These are phyloP conservation scores for Ciconia maguari DNA, from an alignment of 2,113 vertebrate genomes.

Conservation along the genomic window DNA sequence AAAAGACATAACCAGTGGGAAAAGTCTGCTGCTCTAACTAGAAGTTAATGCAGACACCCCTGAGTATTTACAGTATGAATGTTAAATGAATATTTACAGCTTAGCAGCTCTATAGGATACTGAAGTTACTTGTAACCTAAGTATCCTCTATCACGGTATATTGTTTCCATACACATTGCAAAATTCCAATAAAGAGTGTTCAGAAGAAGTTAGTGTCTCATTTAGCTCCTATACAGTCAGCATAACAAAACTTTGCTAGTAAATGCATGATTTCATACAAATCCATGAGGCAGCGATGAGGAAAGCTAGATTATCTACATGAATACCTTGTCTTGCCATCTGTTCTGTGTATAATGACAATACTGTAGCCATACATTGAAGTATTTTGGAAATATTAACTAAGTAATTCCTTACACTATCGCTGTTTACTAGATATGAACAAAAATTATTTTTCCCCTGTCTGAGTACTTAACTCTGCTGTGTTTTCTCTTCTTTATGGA, in stretches of 20 bases:
- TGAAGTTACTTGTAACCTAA: neutral
- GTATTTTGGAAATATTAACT: neutral
- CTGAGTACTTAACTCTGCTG: neutral
- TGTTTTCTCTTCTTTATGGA: neutral
- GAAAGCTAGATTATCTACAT: neutral
- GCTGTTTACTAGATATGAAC: neutral
- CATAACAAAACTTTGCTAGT: neutral
- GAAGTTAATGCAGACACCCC: neutral
- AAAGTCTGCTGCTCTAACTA: neutral
- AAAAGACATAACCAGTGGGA: neutral
- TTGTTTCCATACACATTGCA: neutral
- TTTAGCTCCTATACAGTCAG: neutral
- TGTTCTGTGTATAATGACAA: neutral
- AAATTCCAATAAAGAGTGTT: neutral
- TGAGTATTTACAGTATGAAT: neutral
- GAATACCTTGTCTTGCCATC: neutral
- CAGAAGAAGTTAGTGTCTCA: neutral
- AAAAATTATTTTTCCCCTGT: neutral
- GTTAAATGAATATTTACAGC: neutral
- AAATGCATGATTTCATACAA: neutral
- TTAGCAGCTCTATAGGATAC: neutral
- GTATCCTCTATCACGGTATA: neutral
- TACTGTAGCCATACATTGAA: fast-evolving
- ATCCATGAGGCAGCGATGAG: neutral
- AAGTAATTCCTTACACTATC: neutral